These are phyloP conservation scores for Tenualosa thibaudeaui DNA, from an alignment of 2,797 vertebrate genomes.

Conservation along the genomic window DNA sequence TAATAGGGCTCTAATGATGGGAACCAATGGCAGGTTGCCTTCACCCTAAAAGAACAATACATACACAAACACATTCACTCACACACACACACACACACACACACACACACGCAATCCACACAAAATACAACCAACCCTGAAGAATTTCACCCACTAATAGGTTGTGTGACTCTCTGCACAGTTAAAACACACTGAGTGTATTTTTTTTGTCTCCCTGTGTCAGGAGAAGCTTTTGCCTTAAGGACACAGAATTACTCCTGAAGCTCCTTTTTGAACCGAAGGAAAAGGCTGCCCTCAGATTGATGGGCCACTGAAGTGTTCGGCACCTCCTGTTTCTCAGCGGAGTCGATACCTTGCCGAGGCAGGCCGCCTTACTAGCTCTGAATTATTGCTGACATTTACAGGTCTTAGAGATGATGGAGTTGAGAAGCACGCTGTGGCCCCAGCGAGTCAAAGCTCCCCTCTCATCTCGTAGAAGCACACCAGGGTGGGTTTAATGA, in stretches of 20 bases:
- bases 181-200: neutral
- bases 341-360: constrained; percentile 41
- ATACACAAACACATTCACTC: neutral
- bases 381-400: constrained; percentile 65
- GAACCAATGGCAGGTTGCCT: neutral
- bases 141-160: constrained; percentile 9
- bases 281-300: neutral
- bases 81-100: neutral
- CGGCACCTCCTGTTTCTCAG: constrained; percentile 12
- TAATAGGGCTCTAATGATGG: neutral
- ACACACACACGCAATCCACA: neutral
- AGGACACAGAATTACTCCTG: constrained; percentile 20
- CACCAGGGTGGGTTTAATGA: neutral
- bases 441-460: constrained; percentile 39
- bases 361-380: constrained; percentile 41
- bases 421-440: constrained; percentile 44
- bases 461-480: neutral
- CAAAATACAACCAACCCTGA: neutral
- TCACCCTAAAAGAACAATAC: neutral
- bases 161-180: neutral
- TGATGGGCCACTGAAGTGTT: constrained; percentile 16
- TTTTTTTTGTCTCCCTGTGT: neutral
- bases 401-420: constrained; percentile 57
- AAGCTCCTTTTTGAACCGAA: constrained; percentile 35
- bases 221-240: constrained; percentile 20